Percentiles rank a stretch among this genome's conserved stretches.
Evolutionary conservation across 2,888 invertebrate genomes (phyloP).

Genomic region (Brenthis ino): DNA sequence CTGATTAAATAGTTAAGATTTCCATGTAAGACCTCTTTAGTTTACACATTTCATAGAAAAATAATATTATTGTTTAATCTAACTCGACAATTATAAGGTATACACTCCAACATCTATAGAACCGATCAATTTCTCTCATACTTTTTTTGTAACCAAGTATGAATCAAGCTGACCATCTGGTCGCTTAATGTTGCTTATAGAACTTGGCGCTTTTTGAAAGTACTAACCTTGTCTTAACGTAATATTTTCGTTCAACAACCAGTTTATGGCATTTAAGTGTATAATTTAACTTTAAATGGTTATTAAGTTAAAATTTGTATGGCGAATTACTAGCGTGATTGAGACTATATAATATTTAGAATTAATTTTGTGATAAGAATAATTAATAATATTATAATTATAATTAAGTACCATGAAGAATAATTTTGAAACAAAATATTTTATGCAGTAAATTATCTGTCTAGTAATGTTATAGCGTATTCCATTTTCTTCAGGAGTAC

Average conservation of each 20-base stretch:
- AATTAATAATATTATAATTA: not conserved
- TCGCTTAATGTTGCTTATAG: slow-evolving; percentile 33
- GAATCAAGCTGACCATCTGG: slow-evolving; percentile 54
- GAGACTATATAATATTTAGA: not conserved
- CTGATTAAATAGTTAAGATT: slow-evolving; percentile 23
- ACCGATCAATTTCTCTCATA: slow-evolving; percentile 66
- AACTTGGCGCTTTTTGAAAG: slow-evolving; percentile 28
- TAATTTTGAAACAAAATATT: not conserved
- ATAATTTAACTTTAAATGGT: slow-evolving; percentile 23
- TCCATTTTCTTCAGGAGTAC: slow-evolving; percentile 20
- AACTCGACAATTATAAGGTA: slow-evolving; percentile 46
- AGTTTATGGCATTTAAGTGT: slow-evolving; percentile 26
- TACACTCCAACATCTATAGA: slow-evolving; percentile 47
- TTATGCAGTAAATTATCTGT: not conserved
- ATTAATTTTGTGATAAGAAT: not conserved
- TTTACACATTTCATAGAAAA: slow-evolving; percentile 19
- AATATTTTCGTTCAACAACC: slow-evolving; percentile 31
- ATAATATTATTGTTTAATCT: slow-evolving; percentile 25
- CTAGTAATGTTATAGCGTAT: slow-evolving; percentile 1
- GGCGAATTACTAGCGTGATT: not conserved
- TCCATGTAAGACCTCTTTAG: slow-evolving; percentile 15
- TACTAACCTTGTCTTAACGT: slow-evolving; percentile 31
- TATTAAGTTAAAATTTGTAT: slow-evolving; percentile 24
- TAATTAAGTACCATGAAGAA: not conserved
- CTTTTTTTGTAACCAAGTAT: slow-evolving; percentile 52